Base-by-base conservation (phyloP, 2,888 invertebrate genomes). In the Limnephilus auricula region DNA sequence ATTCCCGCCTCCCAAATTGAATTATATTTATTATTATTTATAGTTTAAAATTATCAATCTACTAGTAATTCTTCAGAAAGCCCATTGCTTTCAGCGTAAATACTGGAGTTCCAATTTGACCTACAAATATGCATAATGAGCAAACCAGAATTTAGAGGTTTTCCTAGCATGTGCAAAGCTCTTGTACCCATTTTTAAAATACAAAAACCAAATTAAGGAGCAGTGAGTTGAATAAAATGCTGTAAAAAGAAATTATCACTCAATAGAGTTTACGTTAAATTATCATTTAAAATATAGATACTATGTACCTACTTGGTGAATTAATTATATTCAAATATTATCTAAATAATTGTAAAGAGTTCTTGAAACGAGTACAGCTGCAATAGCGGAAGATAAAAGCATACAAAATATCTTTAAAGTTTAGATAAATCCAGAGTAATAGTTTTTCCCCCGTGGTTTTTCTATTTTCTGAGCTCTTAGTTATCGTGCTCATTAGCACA, bases 401-500 rank as follows among this genome's bases (percentile, higher is more conserved):
- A 65, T n/a, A 65, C 1, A 25, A 9, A 65, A 25, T 65, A 65
- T 25, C 65, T 40, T n/a, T 2, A 30, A 85, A 85, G 32, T 82
- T 25, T 82, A 82, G 82, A 82, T 65, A 37, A 82, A 82, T 34
- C 25, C 34, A 1, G 34, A 2, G 34, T 34, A 82, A 32, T 82
- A 37, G 25, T 37, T 32, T 84, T 85, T 85, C 40, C 45, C 37
- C 85, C 85, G 85, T 85, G 40, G 84, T 84, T 37, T n/a, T 85
- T 85, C 45, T 85, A 45, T 85, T 85, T 85, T 40, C n/a, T 85
- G 13, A 30, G 85, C 40, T n/a, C n/a, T 85, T 85, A 40, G 40
- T 45, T 85, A 85, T 85, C 40, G 45, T 40, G 10, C n/a, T 85
- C 85, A 85, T 85, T 85, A 85, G 85, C 85, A 85, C 40, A 85